Conservation (phyloP, 2,797 vertebrate genomes). For the Tinamus major region DNA sequence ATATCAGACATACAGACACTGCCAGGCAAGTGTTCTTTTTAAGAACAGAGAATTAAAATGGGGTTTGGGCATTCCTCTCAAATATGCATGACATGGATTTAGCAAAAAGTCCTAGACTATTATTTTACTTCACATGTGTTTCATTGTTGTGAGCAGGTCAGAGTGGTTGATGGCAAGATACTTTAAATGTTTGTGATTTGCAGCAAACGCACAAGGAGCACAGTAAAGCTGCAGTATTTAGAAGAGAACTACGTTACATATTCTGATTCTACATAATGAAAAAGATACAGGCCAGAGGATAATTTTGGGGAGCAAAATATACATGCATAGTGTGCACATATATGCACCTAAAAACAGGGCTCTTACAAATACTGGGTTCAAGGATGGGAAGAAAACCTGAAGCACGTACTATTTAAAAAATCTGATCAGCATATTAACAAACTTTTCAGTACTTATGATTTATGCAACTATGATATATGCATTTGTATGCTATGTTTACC, state of each 20-base stretch:
- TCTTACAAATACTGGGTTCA: background rate
- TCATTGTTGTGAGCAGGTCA: background rate
- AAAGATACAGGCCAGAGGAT: background rate
- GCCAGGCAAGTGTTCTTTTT: background rate
- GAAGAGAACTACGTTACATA: background rate
- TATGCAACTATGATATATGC: conserved; percentile 35
- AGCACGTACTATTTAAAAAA: background rate
- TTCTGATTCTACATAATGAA: background rate
- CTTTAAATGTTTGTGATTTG: background rate
- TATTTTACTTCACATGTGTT: background rate
- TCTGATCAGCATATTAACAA: background rate
- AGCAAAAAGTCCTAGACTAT: background rate
- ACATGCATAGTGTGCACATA: background rate
- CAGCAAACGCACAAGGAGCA: background rate
- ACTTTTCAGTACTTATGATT: background rate
- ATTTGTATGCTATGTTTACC: conserved; percentile 48
- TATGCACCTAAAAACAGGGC: background rate
- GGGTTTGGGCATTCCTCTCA: background rate
- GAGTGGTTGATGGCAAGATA: background rate
- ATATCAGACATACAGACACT: background rate
- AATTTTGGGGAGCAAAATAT: background rate
- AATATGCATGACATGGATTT: background rate
- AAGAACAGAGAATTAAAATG: background rate
- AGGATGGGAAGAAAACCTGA: background rate
- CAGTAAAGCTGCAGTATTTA: background rate